A percentile compares a stretch with the other conserved stretches of the same genome.
phyloP scores from a whole-genome alignment of 2,113 vertebrate genomes.

The Onychostruthus taczanowskii region DNA sequence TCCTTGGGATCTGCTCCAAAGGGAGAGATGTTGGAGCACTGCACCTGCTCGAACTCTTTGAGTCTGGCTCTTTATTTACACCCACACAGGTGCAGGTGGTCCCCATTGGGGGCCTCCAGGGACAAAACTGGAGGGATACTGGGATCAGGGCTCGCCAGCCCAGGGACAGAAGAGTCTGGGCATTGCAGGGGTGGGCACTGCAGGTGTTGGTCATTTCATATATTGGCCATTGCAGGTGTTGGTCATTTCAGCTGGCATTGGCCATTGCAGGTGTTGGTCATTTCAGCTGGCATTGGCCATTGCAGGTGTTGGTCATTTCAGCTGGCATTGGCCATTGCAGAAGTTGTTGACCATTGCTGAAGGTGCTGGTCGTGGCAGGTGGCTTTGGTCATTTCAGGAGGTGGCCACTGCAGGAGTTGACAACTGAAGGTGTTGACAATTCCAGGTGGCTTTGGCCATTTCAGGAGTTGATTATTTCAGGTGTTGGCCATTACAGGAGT shows the following conservation, averaged over 20 bases:
- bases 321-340: background rate
- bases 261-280: rapidly evolving
- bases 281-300: rapidly evolving
- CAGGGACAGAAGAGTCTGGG: rapidly evolving
- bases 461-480: background rate
- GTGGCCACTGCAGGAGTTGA: too few relatives aligned
- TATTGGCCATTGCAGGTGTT: rapidly evolving
- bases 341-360: too few relatives aligned
- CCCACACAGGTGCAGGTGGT: rapidly evolving
- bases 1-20: background rate
- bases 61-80: background rate
- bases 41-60: rapidly evolving
- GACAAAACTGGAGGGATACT: rapidly evolving
- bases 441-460: background rate
- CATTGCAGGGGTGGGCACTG: background rate
- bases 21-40: background rate
- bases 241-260: background rate
- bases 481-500: too few relatives aligned
- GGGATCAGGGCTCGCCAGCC: background rate
- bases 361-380: too few relatives aligned
- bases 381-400: background rate
- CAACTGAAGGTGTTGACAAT: too few relatives aligned
- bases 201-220: rapidly evolving
- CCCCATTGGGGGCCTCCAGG: rapidly evolving
- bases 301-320: background rate